Conservation (phyloP, 2,888 invertebrate genomes). For the Dermolepida albohirtum region DNA sequence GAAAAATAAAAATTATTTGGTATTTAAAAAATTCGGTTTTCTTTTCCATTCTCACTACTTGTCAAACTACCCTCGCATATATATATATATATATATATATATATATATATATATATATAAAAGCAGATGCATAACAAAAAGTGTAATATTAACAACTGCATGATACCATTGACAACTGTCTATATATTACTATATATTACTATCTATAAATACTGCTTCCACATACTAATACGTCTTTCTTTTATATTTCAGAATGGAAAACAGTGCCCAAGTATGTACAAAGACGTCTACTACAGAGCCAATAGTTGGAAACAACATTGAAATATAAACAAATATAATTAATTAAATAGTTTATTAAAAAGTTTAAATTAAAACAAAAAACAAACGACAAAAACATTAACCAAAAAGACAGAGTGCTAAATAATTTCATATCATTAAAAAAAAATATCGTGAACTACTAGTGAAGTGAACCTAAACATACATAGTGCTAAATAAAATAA, state of each 20-base stretch:
- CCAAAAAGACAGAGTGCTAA: constrained; percentile 32
- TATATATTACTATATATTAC: no score
- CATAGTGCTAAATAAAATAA: constrained; percentile 51
- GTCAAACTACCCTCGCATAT: no score
- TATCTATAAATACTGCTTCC: not conserved
- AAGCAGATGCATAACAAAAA: no score
- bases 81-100: no score
- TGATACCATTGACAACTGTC: no score
- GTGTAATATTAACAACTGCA: no score
- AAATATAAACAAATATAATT: constrained; percentile 49
- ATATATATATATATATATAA: no score
- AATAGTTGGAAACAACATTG: constrained; percentile 90
- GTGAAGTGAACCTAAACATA: constrained; percentile 49
- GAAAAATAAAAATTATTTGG: no score
- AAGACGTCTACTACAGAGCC: constrained; percentile 92
- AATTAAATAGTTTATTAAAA: constrained; percentile 26
- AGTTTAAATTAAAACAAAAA: constrained; percentile 15
- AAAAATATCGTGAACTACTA: constrained; percentile 43
- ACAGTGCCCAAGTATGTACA: constrained; percentile 92
- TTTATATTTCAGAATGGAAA: constrained; percentile 75
- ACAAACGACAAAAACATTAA: not conserved
- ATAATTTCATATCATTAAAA: constrained; percentile 38
- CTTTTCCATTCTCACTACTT: no score
- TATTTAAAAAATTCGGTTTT: no score
- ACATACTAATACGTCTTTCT: constrained; percentile 1